Evolutionary conservation across 2,888 invertebrate species (phyloP), one percentile per base, ranked within the genome.

Genomic region (Yponomeuta plumbellus): DNA sequence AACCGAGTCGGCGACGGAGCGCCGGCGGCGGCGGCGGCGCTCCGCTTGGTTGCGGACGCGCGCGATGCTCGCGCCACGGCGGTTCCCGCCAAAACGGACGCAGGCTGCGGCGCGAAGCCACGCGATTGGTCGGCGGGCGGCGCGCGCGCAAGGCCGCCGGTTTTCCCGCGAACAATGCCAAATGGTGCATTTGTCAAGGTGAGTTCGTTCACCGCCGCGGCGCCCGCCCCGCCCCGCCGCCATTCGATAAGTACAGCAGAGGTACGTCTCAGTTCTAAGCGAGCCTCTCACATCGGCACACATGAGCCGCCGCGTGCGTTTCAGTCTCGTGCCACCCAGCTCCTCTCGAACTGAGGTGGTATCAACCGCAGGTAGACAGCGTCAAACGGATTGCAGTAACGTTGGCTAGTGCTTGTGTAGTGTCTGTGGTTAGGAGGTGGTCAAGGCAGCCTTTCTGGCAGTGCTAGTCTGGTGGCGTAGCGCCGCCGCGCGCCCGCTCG

Each of bases 131-230:
- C 79, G 81, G 72, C 72, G 71, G 74, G 72, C 79, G 83, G 83
- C 82, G 87, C 86, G 82, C 86, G 84, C 84, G 88, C 88, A 89
- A 89, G 89, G 88, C 90, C 88, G 88, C 85, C 86, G 88, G 88
- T 91, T 91, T 90, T 89, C 90, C 90, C 90, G 89, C 90, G 88
- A 91, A 91, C 91, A 91, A 91, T 90, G 91, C 91, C 91, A 89
- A 91, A 91, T 91, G 90, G 89, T 91, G 91, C 91, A 91, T 91
- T 90, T 90, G 91, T 91, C 91, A 91, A 91, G 91, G 91, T 89
- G 87, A 91, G 90, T 89, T 89, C 91, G 91, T 89, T 90, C 90
- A 89, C 90, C 90, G 89, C 80, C 85, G 88, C 83, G 88, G 88
- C 85, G 81, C 80, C 66, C 65, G 81, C 67, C 65, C 58, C 67